A percentile compares a stretch with the other conserved stretches of the same genome.
phyloP scores from a whole-genome alignment of 2,888 invertebrate genomes.

The Athalia circularis region DNA sequence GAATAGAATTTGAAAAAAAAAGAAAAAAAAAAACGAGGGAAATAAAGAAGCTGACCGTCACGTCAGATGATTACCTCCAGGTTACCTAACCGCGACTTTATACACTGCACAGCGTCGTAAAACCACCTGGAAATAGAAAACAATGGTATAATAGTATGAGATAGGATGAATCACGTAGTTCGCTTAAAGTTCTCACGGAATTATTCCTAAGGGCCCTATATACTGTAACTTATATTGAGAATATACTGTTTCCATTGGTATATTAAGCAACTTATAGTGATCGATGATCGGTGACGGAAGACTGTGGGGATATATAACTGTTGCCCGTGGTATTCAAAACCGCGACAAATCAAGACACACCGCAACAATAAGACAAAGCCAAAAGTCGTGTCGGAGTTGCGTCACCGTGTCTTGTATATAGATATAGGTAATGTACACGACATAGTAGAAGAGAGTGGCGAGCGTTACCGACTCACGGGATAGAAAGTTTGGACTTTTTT shows the following conservation, averaged over 20 bases:
- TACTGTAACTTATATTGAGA: too few species aligned
- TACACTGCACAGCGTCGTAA: conserved; percentile 7
- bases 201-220: background rate
- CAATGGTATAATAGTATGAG: conserved; percentile 34
- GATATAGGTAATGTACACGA: too few species aligned
- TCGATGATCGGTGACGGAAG: background rate
- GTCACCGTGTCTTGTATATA: background rate
- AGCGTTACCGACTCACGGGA: background rate
- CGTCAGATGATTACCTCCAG: conserved; percentile 32
- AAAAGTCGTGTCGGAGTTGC: conserved; percentile 28
- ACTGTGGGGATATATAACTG: background rate
- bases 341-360: background rate
- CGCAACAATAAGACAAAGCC: conserved; percentile 31
- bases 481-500: conserved; percentile 36
- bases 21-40: background rate
- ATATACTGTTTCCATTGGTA: too few species aligned
- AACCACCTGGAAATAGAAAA: conserved; percentile 32
- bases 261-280: too few species aligned
- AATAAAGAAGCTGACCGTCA: conserved; percentile 10
- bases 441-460: conserved; percentile 4
- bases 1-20: background rate
- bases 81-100: conserved; percentile 28
- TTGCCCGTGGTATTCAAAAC: background rate
- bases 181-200: conserved; percentile 34
- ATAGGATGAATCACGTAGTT: conserved; percentile 35